A percentile compares a stretch with the other conserved stretches of the same genome.
Conservation (phyloP, 2,888 invertebrate genomes). For the Idaea dimidiata region DNA sequence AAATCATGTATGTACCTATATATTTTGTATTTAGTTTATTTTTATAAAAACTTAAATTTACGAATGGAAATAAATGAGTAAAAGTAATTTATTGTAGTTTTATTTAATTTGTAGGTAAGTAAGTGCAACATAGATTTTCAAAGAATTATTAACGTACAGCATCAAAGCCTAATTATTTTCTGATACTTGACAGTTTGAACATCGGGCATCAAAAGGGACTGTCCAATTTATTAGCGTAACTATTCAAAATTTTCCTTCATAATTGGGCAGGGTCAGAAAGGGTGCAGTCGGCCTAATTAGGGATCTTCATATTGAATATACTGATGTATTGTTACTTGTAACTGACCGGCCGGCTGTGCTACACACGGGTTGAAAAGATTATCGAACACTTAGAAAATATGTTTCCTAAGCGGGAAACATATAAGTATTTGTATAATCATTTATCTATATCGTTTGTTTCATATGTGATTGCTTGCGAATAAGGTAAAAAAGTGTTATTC, state of each 20-base stretch:
- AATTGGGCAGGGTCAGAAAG: constrained; percentile 66
- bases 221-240: constrained; percentile 58
- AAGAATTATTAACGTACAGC: background rate
- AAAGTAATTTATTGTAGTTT: too few species aligned
- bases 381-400: too few species aligned
- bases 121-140: background rate
- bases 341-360: constrained; percentile 47
- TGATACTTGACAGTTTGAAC: constrained; percentile 19
- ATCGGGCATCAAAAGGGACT: constrained; percentile 42
- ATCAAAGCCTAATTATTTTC: constrained; percentile 9
- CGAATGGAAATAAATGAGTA: too few species aligned
- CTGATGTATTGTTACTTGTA: constrained; percentile 55
- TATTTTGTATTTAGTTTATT: too few species aligned
- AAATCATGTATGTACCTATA: too few species aligned
- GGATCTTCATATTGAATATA: constrained; percentile 57
- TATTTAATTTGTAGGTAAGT: background rate
- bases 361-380: constrained; percentile 12
- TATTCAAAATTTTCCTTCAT: constrained; percentile 63
- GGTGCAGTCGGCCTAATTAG: constrained; percentile 62
- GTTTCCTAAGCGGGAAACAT: too few species aligned
- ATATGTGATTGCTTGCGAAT: too few species aligned
- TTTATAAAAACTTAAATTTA: too few species aligned
- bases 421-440: too few species aligned
- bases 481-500: too few species aligned
- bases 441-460: too few species aligned